These are phyloP conservation scores for Pegoplata infirma DNA, from an alignment of 2,888 invertebrate species.

Conservation along the genomic window DNA sequence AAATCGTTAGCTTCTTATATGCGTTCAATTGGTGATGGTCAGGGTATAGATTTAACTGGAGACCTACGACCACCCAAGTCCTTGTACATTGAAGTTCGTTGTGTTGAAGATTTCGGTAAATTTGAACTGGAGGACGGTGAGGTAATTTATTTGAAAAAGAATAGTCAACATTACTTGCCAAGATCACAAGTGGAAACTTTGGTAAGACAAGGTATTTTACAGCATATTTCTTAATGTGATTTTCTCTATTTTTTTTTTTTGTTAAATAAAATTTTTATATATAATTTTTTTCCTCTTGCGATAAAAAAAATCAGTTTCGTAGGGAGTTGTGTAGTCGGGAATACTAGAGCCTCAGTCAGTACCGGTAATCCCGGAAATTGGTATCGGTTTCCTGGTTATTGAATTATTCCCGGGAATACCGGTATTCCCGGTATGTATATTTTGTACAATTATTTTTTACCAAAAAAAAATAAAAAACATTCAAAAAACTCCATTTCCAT, in stretches of 20 bases:
- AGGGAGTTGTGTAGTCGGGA: too few species aligned
- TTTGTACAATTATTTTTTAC: too few species aligned
- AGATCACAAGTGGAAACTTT: constrained; percentile 93
- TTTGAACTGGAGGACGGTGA: constrained; percentile 97
- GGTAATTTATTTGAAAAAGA: constrained; percentile 90
- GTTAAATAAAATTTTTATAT: background rate
- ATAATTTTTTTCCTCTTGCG: too few species aligned
- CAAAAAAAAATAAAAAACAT: too few species aligned
- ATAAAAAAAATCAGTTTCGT: too few species aligned
- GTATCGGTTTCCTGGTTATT: too few species aligned
- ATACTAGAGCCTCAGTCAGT: too few species aligned
- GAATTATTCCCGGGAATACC: too few species aligned
- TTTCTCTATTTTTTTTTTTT: background rate
- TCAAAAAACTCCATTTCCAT: too few species aligned
- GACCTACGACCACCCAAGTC: constrained; percentile 95
- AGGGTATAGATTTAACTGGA: constrained; percentile 91
- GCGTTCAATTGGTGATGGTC: constrained; percentile 90
- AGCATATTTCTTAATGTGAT: constrained; percentile 81
- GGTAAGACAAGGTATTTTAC: constrained; percentile 92
- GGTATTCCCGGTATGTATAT: too few species aligned
- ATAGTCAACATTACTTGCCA: constrained; percentile 93
- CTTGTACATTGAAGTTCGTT: constrained; percentile 94
- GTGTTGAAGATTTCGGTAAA: constrained; percentile 93
- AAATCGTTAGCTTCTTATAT: constrained; percentile 92
- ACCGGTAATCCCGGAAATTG: too few species aligned